Base-by-base conservation (phyloP, 1,140 invertebrate species). In the Caenorhabditis tropicalis region DNA sequence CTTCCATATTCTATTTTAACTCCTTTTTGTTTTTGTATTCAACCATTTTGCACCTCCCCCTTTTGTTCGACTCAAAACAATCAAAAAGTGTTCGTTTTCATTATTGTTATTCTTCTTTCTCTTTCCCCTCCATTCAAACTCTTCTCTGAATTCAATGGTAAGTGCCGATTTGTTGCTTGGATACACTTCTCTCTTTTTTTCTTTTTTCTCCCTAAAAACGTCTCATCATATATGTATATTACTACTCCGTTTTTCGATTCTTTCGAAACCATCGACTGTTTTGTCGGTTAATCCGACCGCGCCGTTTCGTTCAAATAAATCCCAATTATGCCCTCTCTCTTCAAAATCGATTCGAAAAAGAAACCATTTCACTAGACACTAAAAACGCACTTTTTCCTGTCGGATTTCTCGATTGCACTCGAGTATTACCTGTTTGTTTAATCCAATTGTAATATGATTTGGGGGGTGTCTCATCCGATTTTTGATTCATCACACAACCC, bases 201-300 rank as follows among this genome's bases (percentile, higher is more conserved):
- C n/a, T n/a, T 24, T 74, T 46, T 74, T 46, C 19, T 43, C n/a
- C n/a, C 12, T 74, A 19, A 19, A 43, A 3, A 10, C 7, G n/a
- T 58, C 53, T 74, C 65, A 43, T 74, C 65, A 43, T 43, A 74
- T 43, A 74, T 74, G 65, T 74, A 74, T 74, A 74, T 74, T 74
- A 74, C 36, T 74, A 43, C 65, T 74, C 43, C 65, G 65, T 74
- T 74, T 74, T 74, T 74, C 65, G 36, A 74, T 74, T 74, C 65
- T 74, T 36, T 24, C 5, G 15, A 74, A 74, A 74, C 65, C 65
- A 24, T 12, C 65, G 36, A 24, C 10, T 74, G 36, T 74, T 74
- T 43, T 74, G 65, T 43, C 65, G 36, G 33, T 74, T 74, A 74
- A 74, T 74, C 65, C 60, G 10, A 16, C 21, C 36, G 1, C 65